A percentile compares a stretch with the other conserved stretches of the same genome.
Conservation (phyloP, 2,113 vertebrate species). For the Cisticola juncidis region DNA sequence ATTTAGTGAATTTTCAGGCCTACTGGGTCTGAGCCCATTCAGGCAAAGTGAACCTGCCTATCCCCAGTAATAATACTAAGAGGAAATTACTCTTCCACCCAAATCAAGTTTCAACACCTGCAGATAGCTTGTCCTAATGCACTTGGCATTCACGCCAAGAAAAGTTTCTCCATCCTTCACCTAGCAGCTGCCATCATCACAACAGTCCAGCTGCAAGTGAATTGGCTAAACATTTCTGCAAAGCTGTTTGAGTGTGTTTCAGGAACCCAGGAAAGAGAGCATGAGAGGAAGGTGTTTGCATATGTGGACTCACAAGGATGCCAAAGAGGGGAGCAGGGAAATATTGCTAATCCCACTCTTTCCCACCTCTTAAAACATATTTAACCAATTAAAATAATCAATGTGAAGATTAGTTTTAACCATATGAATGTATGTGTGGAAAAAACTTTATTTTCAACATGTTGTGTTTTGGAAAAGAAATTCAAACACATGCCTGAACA, state of each 20-base stretch:
- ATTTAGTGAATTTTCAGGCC: not conserved
- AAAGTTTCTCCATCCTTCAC: not conserved
- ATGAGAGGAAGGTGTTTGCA: not conserved
- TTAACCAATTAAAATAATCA: constrained; percentile 25
- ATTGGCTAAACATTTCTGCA: constrained; percentile 10
- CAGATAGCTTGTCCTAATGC: constrained; percentile 8
- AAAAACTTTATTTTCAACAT: not conserved
- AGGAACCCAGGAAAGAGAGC: not conserved
- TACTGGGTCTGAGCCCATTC: not conserved
- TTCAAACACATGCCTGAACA: not conserved
- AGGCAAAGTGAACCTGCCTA: not conserved
- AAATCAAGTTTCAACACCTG: constrained; percentile 36
- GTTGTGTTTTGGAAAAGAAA: constrained; percentile 24
- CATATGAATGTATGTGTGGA: not conserved
- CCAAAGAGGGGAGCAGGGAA: not conserved
- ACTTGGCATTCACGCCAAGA: not conserved
- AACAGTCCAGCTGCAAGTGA: not conserved
- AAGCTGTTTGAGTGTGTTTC: not conserved
- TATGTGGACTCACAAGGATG: not conserved
- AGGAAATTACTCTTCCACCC: constrained; percentile 4
- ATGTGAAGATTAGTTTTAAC: not conserved
- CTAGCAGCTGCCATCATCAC: not conserved
- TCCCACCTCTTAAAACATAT: not conserved
- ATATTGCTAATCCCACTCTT: not conserved
- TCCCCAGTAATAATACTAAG: not conserved